Evolutionary conservation across 2,113 vertebrate species (phyloP).

Genomic region (Laticauda laticaudata): DNA sequence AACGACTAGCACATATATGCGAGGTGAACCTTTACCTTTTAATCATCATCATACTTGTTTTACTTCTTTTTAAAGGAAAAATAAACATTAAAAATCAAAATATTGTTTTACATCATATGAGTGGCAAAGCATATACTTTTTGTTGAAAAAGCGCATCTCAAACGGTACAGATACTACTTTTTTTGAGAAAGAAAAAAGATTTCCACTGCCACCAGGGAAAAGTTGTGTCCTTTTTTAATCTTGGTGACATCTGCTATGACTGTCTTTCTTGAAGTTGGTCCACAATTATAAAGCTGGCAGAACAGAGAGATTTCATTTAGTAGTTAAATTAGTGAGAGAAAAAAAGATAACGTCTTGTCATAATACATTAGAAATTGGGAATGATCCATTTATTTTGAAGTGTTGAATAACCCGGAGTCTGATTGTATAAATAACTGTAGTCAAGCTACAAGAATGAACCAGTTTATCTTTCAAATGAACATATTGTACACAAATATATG

Average conservation of each 20-base stretch:
- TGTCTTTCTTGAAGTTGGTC: background rate
- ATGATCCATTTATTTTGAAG: background rate
- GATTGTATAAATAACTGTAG: background rate
- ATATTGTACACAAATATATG: background rate
- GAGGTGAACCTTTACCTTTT: too few relatives aligned
- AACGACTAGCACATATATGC: too few relatives aligned
- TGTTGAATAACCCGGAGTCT: background rate
- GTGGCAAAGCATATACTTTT: background rate
- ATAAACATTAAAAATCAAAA: background rate
- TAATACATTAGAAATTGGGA: background rate
- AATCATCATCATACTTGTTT: background rate
- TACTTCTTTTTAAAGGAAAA: background rate
- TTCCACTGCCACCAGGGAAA: background rate
- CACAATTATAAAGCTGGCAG: background rate
- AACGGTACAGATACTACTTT: background rate
- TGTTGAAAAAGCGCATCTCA: background rate
- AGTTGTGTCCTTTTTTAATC: background rate
- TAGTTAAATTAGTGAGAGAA: background rate
- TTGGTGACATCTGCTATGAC: background rate
- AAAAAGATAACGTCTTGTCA: background rate
- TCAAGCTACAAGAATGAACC: slow-evolving; percentile 3
- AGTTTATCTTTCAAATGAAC: slow-evolving; percentile 23
- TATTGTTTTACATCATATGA: background rate
- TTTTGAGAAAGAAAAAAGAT: background rate
- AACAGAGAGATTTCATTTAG: background rate